Evolutionary conservation across 2,113 vertebrate genomes (phyloP).

Genomic region (Mastomys coucha): DNA sequence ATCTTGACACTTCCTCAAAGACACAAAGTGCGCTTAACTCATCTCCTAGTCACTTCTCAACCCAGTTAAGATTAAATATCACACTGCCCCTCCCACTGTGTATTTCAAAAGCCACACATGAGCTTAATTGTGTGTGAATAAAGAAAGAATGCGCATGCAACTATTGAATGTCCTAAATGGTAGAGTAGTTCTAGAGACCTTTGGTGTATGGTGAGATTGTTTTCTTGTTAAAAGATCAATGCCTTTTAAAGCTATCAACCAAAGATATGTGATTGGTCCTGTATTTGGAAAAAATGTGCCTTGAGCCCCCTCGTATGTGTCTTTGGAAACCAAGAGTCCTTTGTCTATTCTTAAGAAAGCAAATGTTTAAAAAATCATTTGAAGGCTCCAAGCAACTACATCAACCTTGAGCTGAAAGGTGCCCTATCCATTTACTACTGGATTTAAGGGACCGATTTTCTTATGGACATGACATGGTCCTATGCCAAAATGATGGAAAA

Average conservation of each 20-base stretch:
- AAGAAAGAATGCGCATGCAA: not conserved
- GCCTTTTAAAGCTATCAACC: constrained; percentile 12
- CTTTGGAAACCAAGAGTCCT: constrained; percentile 8
- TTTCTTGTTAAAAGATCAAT: constrained; percentile 28
- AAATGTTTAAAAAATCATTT: not conserved
- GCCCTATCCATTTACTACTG: not conserved
- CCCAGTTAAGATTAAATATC: not conserved
- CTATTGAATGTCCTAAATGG: not conserved
- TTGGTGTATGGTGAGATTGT: not conserved
- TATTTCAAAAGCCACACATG: not conserved
- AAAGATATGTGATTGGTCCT: constrained; percentile 14
- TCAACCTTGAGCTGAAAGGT: too few relatives aligned
- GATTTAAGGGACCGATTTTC: not conserved
- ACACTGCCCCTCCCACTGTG: not conserved
- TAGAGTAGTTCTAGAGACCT: not conserved
- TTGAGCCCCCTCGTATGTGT: not conserved
- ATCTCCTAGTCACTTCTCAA: not conserved
- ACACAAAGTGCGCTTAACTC: not conserved
- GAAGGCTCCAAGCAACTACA: not conserved
- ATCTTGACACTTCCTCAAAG: not conserved
- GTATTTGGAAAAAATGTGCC: not conserved
- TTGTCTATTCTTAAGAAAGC: not conserved
- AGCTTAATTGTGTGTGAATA: not conserved
- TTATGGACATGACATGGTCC: not conserved
- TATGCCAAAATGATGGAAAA: not conserved